These are phyloP conservation scores for Tetanocera ferruginea DNA, from an alignment of 2,888 invertebrate species.

Conservation along the genomic window DNA sequence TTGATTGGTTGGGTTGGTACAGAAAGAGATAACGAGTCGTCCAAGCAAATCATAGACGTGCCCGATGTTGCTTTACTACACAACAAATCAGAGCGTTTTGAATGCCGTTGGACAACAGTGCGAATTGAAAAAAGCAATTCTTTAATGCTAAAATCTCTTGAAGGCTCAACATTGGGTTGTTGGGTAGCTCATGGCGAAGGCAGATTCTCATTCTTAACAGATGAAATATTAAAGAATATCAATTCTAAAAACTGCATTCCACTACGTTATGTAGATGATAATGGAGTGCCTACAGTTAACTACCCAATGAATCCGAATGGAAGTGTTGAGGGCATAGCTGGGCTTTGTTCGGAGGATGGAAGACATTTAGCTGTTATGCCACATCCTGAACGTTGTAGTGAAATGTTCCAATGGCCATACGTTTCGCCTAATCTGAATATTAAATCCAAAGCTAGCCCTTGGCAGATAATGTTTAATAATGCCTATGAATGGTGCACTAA, in stretches of 20 bases:
- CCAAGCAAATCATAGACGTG: slow-evolving; percentile 57
- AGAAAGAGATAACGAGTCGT: not conserved
- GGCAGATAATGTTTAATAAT: slow-evolving; percentile 93
- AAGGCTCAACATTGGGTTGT: slow-evolving; percentile 88
- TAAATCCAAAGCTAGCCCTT: slow-evolving; percentile 80
- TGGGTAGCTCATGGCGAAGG: slow-evolving; percentile 99
- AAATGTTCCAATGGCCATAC: slow-evolving; percentile 92
- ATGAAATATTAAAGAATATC: slow-evolving; percentile 71
- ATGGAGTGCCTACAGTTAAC: slow-evolving; percentile 78
- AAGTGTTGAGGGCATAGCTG: slow-evolving; percentile 87
- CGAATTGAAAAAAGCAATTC: slow-evolving; percentile 76
- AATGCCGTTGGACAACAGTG: slow-evolving; percentile 84
- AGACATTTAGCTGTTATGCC: slow-evolving; percentile 99
- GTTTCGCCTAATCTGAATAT: slow-evolving; percentile 71
- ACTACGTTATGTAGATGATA: slow-evolving; percentile 87
- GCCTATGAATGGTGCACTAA: slow-evolving; percentile 80
- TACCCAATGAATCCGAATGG: slow-evolving; percentile 98
- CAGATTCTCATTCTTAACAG: slow-evolving; percentile 75
- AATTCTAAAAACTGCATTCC: slow-evolving; percentile 77
- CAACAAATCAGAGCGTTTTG: slow-evolving; percentile 89
- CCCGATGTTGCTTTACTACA: slow-evolving; percentile 82
- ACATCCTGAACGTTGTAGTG: slow-evolving; percentile 94
- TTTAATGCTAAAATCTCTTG: slow-evolving; percentile 93
- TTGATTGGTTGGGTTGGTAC: slow-evolving; percentile 89
- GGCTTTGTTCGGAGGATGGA: slow-evolving; percentile 89